These are phyloP conservation scores for Caenorhabditis becei DNA, from an alignment of 2,888 invertebrate species.

Conservation along the genomic window DNA sequence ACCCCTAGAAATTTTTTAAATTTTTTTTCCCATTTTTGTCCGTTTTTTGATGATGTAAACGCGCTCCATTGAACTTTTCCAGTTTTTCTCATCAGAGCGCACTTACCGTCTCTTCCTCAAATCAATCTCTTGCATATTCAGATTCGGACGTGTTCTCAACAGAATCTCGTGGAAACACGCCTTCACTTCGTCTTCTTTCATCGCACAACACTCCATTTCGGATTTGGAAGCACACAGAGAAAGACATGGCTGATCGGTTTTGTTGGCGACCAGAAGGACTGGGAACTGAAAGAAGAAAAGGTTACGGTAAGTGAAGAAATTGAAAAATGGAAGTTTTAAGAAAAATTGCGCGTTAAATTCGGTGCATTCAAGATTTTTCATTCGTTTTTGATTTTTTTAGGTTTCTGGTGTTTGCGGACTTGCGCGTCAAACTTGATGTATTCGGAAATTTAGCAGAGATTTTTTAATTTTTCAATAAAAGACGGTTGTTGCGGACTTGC, in stretches of 20 bases:
- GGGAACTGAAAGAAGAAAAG: conserved; percentile 64
- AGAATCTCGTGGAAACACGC: conserved; percentile 55
- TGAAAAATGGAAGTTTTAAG: neutral
- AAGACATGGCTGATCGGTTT: conserved; percentile 57
- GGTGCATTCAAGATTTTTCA: no score
- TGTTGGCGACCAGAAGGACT: conserved; percentile 77
- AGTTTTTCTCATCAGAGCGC: neutral
- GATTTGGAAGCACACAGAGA: conserved; percentile 46
- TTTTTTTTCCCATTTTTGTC: neutral
- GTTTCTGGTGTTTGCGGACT: no score
- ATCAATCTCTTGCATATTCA: conserved; percentile 48
- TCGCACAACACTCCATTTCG: conserved; percentile 63
- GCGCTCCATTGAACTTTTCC: neutral
- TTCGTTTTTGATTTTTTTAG: no score
- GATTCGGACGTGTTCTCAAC: conserved; percentile 40
- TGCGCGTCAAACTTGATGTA: no score
- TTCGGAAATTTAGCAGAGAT: no score
- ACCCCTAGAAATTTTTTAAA: neutral
- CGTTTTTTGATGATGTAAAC: neutral
- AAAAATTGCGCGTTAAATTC: neutral
- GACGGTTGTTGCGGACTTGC: no score
- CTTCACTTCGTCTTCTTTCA: conserved; percentile 66
- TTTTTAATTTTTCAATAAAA: no score
- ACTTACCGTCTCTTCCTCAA: conserved; percentile 53
- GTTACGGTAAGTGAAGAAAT: no score